A percentile compares a stretch with the other conserved stretches of the same genome.
These are phyloP conservation scores for Anhinga rufa DNA, from an alignment of 2,113 vertebrate genomes.

Conservation along the genomic window DNA sequence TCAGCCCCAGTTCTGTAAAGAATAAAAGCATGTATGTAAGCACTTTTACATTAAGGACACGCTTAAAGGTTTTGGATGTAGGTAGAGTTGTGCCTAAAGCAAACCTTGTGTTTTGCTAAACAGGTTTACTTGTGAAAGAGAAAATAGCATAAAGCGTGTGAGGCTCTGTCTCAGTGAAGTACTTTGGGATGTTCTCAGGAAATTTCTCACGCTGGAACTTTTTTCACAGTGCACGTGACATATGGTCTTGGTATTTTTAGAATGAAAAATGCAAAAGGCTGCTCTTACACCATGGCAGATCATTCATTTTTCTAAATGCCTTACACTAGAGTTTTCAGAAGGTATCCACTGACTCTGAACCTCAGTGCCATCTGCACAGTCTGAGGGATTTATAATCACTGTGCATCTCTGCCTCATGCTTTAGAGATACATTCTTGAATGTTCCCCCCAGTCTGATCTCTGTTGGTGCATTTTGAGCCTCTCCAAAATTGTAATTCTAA, in stretches of 20 bases:
- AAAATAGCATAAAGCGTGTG: background rate
- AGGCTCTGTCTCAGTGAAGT: background rate
- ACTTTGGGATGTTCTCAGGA: background rate
- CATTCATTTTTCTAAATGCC: background rate
- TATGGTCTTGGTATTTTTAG: background rate
- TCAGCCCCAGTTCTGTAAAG: background rate
- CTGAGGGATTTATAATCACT: background rate
- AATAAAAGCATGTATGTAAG: background rate
- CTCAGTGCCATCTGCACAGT: background rate
- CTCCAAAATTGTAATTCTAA: background rate
- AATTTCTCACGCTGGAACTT: background rate
- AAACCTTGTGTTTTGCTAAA: background rate
- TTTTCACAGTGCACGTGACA: background rate
- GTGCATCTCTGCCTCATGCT: background rate
- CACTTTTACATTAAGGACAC: background rate
- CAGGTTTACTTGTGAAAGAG: background rate
- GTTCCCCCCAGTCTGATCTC: background rate
- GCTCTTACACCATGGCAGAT: background rate
- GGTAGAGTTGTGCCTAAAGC: background rate
- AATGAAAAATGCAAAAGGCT: background rate
- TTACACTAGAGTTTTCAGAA: background rate
- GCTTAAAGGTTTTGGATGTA: background rate
- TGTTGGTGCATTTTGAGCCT: background rate
- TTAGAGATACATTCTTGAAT: background rate
- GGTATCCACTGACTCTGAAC: background rate